Percentiles rank a stretch among this genome's conserved stretches.
Conservation (phyloP, 2,888 invertebrate species). For the Cephus rjabovi region DNA sequence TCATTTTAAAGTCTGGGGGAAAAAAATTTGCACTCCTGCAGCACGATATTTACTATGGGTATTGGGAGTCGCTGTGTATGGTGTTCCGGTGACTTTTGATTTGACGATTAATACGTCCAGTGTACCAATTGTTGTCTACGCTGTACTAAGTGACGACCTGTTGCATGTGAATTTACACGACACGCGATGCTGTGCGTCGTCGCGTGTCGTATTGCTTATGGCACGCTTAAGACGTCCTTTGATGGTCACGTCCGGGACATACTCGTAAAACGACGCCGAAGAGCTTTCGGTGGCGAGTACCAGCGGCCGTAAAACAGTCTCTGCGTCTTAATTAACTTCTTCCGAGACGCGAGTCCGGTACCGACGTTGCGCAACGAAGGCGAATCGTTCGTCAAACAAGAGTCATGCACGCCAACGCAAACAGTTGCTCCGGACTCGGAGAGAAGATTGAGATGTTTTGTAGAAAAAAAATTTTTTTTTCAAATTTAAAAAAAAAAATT, state of each 20-base stretch:
- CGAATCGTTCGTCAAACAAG: not conserved
- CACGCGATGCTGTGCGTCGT: not conserved
- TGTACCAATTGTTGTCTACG: not conserved
- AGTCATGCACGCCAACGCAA: not conserved
- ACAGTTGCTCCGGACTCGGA: not conserved
- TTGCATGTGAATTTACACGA: not conserved
- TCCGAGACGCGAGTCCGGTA: not conserved
- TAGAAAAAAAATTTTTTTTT: too few relatives aligned
- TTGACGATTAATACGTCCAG: not conserved
- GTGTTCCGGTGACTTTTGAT: not conserved
- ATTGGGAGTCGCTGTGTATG: too few relatives aligned
- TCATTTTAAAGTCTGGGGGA: too few relatives aligned
- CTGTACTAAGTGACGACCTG: not conserved
- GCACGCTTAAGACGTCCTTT: not conserved
- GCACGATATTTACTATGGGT: not conserved
- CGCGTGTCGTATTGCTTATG: not conserved
- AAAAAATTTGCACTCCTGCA: fast-evolving
- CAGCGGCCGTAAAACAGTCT: not conserved
- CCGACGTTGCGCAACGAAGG: not conserved
- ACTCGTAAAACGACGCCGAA: not conserved
- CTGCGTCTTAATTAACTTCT: not conserved
- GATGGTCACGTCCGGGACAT: not conserved
- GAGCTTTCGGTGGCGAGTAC: not conserved
- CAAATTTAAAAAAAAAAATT: too few relatives aligned
- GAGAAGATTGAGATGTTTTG: not conserved